Base-by-base conservation (phyloP, 2,113 vertebrate species). In the Rhinogobius similis region DNA sequence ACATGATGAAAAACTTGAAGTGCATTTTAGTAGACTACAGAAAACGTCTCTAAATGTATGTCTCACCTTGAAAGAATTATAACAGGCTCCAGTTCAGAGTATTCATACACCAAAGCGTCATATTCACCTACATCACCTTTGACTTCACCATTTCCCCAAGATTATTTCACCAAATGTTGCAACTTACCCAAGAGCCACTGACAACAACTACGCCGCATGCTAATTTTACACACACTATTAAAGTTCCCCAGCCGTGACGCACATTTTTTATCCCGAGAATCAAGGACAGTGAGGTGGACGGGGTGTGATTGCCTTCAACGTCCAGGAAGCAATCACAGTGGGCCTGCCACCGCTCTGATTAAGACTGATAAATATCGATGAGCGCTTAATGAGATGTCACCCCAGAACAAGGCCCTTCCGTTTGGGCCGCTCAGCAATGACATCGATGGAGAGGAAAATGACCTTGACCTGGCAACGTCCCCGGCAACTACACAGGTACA, bases 341-440 rank as follows among this genome's bases (percentile, higher is more conserved):
- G 81, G 85, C 76, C 90, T 90, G 90, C 86, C 86, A 82, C 76
- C 74, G 79, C 82, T 91, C 83, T 93, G 91, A 92, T 93, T 91
- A 92, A 93, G 90, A 91, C 90, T 91, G 92, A 93, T 92, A 92
- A 91, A 92, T 92, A 93, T 93, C 90, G 87, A 89, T 79, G 75
- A 87, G 77, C 79, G 78, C 81, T 87, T 93, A 93, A 93, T 92
- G 89, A 92, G 90, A 89, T 92, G 90, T 92, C 92, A 89, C 78
- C 72, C 76, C 66, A 68, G 79, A 82, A 83, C 81, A 82, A 83
- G 88, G 85, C 86, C 79, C 76, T 84, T 85, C 77, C 79, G 85
- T 83, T 77, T 75, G 76, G 82, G 66, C 85, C 87, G 66, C 84
- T 86, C 61, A 75, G 72, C 65, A 71, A 86, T 80, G 85, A 73